A percentile compares a stretch with the other conserved stretches of the same genome.
Conservation (phyloP, 2,113 vertebrate genomes). For the Cavia aperea region DNA sequence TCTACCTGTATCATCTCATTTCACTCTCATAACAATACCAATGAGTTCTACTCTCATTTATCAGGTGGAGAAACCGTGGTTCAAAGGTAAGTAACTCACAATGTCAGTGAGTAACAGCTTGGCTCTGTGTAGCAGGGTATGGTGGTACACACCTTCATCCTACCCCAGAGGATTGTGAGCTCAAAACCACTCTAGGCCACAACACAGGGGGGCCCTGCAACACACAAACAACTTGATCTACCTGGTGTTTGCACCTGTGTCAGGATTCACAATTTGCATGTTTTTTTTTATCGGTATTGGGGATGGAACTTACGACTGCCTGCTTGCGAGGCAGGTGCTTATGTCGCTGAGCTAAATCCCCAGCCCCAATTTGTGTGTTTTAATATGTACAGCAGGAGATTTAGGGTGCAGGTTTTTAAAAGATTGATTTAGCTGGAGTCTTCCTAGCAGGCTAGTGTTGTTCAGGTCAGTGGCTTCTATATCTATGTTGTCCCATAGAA, state of each 20-base stretch:
- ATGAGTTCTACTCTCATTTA: neutral
- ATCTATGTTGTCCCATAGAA: accelerated
- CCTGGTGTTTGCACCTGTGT: neutral
- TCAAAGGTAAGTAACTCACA: neutral
- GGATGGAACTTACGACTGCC: no score
- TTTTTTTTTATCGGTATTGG: no score
- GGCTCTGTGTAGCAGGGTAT: neutral
- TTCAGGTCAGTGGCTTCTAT: neutral
- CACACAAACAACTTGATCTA: neutral
- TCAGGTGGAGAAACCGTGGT: neutral
- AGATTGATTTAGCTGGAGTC: neutral
- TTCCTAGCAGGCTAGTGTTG: neutral
- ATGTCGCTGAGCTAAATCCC: no score
- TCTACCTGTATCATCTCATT: neutral
- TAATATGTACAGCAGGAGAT: neutral
- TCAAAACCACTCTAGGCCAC: neutral
- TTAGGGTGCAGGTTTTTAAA: neutral
- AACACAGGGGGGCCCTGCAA: neutral
- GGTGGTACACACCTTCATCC: neutral
- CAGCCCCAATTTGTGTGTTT: neutral
- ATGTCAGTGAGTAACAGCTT: neutral
- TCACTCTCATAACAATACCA: neutral
- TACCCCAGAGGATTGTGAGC: neutral
- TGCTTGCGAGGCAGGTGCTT: no score
- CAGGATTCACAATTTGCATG: neutral